Base-by-base conservation (phyloP, 2,888 invertebrate genomes). In the Dynastes hyllus region DNA sequence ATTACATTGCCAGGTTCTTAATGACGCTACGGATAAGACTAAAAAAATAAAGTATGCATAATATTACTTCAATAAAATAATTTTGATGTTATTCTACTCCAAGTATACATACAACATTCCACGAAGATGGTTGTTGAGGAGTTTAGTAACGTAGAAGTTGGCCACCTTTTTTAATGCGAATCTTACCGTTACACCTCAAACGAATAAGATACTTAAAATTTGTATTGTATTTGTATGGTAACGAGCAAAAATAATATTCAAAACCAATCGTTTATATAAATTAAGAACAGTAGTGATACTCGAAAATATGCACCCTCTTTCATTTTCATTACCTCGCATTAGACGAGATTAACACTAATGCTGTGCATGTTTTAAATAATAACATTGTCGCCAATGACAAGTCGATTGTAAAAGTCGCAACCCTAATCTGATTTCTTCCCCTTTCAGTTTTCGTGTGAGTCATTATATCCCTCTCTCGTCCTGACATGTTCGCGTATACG, bases 371-470 rank as follows among this genome's bases (percentile, higher is more conserved):
- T 80, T 80, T 80, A 80, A 80, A 80, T 80, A 80, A 80, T 80
- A 80, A 80, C 80, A 80, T 78, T 76, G 79, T 78, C 77, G 81
- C 78, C 80, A 73, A 80, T 81, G 80, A 80, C 82, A 81, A 84
- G 84, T 84, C 83, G 83, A 83, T 85, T 85, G 85, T 85, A 85
- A 85, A 86, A 86, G 86, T 86, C 86, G 85, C 87, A 85, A 87
- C 88, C 88, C 88, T 89, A 89, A 89, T 89, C 89, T 87, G 88
- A 88, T 88, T 88, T 88, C 87, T 88, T 88, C 87, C 88, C 88
- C 88, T 88, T 87, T 87, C 85, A 85, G 86, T 87, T 87, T 88
- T 87, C 87, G 88, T 88, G 88, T 89, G 88, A 89, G 87, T 89
- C 88, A 88, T 89, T 89, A 88, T 87, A 87, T 85, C 87, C 88